Conservation (phyloP, 2,113 vertebrate species). For the Actenoides hombroni region DNA sequence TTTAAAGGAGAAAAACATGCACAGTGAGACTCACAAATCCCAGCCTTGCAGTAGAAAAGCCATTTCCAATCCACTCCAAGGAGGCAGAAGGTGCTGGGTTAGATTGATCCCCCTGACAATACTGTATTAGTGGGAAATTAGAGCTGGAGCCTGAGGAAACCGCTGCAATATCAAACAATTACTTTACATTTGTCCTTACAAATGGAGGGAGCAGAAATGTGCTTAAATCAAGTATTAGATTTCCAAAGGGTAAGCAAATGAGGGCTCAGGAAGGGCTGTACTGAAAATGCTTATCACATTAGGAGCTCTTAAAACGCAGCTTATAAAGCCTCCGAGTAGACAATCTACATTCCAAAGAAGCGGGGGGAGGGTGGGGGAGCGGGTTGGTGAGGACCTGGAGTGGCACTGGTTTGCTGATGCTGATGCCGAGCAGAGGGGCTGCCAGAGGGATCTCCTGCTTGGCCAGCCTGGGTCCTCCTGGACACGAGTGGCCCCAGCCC, state of each 20-base stretch:
- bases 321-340: neutral
- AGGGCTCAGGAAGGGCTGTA: neutral
- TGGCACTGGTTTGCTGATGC: neutral
- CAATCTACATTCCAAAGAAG: neutral
- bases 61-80: constrained; percentile 42
- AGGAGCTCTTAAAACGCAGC: neutral
- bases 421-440: accelerated
- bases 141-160: constrained; percentile 51
- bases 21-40: neutral
- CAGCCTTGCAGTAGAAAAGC: neutral
- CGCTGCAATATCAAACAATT: constrained; percentile 50
- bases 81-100: constrained; percentile 45
- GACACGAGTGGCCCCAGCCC: accelerated
- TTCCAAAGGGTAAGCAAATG: constrained; percentile 41
- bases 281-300: constrained; percentile 1
- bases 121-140: constrained; percentile 48
- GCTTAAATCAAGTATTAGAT: constrained; percentile 46
- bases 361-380: too few relatives aligned
- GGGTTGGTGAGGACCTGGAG: accelerated
- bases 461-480: accelerated
- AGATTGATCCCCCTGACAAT: constrained; percentile 52
- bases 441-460: neutral
- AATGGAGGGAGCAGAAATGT: constrained; percentile 39
- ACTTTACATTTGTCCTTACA: constrained; percentile 61
- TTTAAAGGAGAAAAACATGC: constrained; percentile 41